These are phyloP conservation scores for Nannobrachium achirus DNA, from an alignment of 2,113 vertebrate genomes.

Conservation along the genomic window DNA sequence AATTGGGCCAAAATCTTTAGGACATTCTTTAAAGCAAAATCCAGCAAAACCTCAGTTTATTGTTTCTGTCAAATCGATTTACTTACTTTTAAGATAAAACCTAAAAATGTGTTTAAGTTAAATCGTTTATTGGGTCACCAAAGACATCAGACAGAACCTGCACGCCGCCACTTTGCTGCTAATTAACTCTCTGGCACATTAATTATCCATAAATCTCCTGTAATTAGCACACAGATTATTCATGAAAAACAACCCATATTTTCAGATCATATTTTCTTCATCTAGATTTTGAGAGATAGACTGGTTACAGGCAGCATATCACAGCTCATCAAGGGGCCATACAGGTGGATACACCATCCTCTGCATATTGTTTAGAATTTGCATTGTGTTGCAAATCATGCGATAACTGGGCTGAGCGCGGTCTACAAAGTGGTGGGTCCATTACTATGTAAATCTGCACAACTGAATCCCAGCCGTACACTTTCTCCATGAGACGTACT, in stretches of 20 bases:
- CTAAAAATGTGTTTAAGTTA: not conserved
- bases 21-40: not conserved
- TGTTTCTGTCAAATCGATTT: not conserved
- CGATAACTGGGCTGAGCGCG: not conserved
- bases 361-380: not conserved
- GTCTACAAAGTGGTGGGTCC: not conserved
- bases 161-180: not conserved
- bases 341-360: not conserved
- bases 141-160: conserved; percentile 9
- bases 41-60: not conserved
- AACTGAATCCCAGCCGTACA: not conserved
- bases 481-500: not conserved
- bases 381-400: not conserved
- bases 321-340: not conserved
- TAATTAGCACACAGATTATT: conserved; percentile 2
- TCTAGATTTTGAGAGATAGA: no score
- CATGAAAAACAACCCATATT: not conserved
- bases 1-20: not conserved
- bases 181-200: not conserved
- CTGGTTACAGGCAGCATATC: no score
- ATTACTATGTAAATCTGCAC: conserved; percentile 52
- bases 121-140: conserved; percentile 12
- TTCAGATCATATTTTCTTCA: not conserved
- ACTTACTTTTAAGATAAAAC: not conserved
- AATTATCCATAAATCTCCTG: conserved; percentile 10